phyloP scores from a whole-genome alignment of 2,113 vertebrate species.

The Hirundichthys speculiger region DNA sequence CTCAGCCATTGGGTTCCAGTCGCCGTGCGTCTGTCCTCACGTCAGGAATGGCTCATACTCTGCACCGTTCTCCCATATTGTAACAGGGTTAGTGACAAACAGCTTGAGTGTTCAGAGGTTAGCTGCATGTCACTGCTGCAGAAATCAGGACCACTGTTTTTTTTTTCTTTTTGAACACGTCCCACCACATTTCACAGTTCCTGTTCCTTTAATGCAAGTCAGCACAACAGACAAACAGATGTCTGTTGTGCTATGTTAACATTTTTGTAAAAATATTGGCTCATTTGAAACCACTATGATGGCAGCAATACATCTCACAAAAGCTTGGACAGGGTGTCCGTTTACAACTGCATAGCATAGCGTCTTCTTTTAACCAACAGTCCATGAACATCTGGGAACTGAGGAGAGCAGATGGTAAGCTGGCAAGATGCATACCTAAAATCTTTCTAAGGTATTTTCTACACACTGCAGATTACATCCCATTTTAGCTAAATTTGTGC shows the following conservation, averaged over 20 bases:
- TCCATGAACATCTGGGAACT: too few species aligned
- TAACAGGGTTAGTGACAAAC: conserved; percentile 33
- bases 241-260: too few species aligned
- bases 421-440: too few species aligned
- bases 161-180: neutral
- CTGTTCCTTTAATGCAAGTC: neutral
- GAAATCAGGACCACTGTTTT: conserved; percentile 4
- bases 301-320: neutral
- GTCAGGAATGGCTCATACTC: conserved; percentile 2
- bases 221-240: neutral
- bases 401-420: too few species aligned
- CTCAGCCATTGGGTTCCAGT: neutral
- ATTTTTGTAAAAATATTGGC: too few species aligned
- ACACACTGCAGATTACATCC: too few species aligned
- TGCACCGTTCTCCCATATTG: conserved; percentile 6
- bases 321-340: too few species aligned
- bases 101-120: conserved; percentile 27
- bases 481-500: too few species aligned
- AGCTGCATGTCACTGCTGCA: neutral
- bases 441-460: too few species aligned
- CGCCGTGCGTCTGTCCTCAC: neutral
- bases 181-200: neutral
- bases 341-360: too few species aligned
- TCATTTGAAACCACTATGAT: too few species aligned
- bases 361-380: too few species aligned